Conservation (phyloP, 2,113 vertebrate genomes). For the Podocnemis expansa region DNA sequence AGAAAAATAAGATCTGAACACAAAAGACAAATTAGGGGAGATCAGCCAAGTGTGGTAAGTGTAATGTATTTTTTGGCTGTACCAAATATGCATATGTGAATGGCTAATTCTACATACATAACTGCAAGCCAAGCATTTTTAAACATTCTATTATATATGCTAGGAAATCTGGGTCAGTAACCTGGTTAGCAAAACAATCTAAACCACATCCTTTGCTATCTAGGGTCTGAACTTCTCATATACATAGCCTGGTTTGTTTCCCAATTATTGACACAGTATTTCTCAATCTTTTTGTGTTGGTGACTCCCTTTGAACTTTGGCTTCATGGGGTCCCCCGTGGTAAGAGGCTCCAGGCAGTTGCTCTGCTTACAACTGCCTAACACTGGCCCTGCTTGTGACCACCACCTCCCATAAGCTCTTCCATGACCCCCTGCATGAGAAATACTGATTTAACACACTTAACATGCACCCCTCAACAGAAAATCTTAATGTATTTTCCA, state of each 20-base stretch:
- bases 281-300: neutral
- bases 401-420: too few relatives aligned
- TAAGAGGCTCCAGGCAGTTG: neutral
- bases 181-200: neutral
- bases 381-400: neutral
- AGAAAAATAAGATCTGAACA: neutral
- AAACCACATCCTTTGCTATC: neutral
- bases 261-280: neutral
- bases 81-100: neutral
- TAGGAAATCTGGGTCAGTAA: neutral
- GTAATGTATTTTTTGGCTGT: neutral
- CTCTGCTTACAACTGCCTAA: neutral
- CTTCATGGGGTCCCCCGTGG: neutral
- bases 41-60: neutral
- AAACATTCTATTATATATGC: neutral
- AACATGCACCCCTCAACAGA: neutral
- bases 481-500: slow-evolving; percentile 30
- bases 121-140: neutral
- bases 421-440: neutral
- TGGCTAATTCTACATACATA: neutral
- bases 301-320: neutral
- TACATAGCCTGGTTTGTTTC: neutral
- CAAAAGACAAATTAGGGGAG: neutral
- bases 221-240: neutral
- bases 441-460: neutral